Evolutionary conservation across 1,140 invertebrate genomes (phyloP).

Genomic region (Trichonephila inaurata): DNA sequence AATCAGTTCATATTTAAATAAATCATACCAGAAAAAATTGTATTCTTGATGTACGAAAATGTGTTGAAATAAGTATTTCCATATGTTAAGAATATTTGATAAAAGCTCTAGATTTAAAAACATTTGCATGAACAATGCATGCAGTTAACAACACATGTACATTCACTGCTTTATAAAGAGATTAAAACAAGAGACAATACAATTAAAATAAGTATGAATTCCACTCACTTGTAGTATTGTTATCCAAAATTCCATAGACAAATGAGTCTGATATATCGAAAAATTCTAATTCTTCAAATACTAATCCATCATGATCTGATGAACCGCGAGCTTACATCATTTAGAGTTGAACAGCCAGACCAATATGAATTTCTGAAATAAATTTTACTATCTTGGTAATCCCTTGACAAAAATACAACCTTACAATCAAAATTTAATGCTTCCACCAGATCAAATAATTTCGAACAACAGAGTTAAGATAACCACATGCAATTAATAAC

Average conservation of each 20-base stretch:
- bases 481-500: not conserved
- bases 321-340: not conserved
- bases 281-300: not conserved
- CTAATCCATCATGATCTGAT: not conserved
- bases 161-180: not conserved
- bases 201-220: not conserved
- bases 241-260: conserved; percentile 8
- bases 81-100: no score
- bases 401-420: not conserved
- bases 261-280: not conserved
- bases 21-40: no score
- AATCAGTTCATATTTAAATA: no score
- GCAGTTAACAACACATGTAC: no score
- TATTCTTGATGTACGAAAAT: no score
- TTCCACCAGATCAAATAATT: not conserved
- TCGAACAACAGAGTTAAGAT: not conserved
- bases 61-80: no score
- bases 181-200: no score
- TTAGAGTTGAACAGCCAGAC: not conserved
- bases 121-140: no score
- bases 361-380: not conserved
- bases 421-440: not conserved
- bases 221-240: not conserved
- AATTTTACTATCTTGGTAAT: not conserved
- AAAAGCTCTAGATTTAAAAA: no score